Base-by-base conservation (phyloP, 2,797 vertebrate genomes). In the Rhodeus uyekii region DNA sequence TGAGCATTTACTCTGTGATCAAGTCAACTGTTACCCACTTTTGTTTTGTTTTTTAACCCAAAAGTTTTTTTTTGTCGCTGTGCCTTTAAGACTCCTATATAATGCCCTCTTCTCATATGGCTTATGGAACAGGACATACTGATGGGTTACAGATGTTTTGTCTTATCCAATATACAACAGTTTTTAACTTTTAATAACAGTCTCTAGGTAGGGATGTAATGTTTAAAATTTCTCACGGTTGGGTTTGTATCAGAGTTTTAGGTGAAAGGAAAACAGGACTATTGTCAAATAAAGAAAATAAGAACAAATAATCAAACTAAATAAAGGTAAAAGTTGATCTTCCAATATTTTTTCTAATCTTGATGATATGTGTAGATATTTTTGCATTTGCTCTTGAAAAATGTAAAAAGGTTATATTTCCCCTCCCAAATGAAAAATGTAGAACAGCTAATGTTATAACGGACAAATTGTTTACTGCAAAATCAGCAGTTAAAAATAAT, bases 11-110 rank as follows among this genome's bases (percentile, higher is more conserved):
- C 32, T 34, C 76, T 55, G 46, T 13, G 29, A 34, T 38, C 5
- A 19, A 12, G n/a, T 24, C 4, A 19, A 71, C 13, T 55, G 10
- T 29, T 22, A 10, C n/a, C 38, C 58, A 18, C 7, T 63, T 46
- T 24, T 50, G 24, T 32, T 34, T 13, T 12, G 12, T 14, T 71
- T 19, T 18, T 16, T 18, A 8, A 3, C 2, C 8, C 4, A 14
- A n/a, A n/a, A n/a, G n/a, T 38, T 4, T 16, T 55, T 53, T n/a
- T 53, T 53, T 53, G 53, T 24, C 27, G 34, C 18, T 76, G n/a
- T 76, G 6, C 24, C 38, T 61, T 61, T 60, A 76, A 61, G 74
- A 76, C 9, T 61, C 53, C 3, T n/a, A 19, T 63, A 19, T 76
- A 42, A 76, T 42, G 1, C 2, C 36, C 5, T 53, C 3, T 36